These are phyloP conservation scores for Drosophila carrolli DNA, from an alignment of 1,140 invertebrate genomes.

Conservation along the genomic window DNA sequence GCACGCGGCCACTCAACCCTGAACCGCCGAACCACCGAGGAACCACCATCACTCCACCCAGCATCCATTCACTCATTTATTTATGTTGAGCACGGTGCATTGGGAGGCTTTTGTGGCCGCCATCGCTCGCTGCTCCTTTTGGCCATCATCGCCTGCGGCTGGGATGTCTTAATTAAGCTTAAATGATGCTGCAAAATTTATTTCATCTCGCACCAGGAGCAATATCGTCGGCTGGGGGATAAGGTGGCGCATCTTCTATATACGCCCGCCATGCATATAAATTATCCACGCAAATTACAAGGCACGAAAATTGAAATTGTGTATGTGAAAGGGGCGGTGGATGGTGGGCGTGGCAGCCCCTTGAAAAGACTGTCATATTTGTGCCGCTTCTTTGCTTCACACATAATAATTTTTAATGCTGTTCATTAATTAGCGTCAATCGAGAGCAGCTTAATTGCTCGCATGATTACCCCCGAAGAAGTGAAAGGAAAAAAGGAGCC, in stretches of 20 bases:
- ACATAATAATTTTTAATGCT: conserved; percentile 78
- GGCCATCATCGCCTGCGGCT: conserved; percentile 59
- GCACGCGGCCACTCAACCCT: conserved; percentile 45
- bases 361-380: conserved; percentile 60
- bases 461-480: conserved; percentile 54
- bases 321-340: conserved; percentile 17
- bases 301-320: conserved; percentile 76
- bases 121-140: conserved; percentile 25
- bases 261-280: conserved; percentile 75
- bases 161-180: conserved; percentile 80
- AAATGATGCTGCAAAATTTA: conserved; percentile 83
- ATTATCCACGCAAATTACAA: conserved; percentile 78
- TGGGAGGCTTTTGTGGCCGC: conserved; percentile 61
- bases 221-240: conserved; percentile 6
- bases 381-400: conserved; percentile 35
- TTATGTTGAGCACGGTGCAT: conserved; percentile 70
- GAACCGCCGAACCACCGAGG: conserved; percentile 7
- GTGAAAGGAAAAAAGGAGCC: conserved; percentile 8
- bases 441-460: conserved; percentile 58
- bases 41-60: conserved; percentile 42
- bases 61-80: conserved; percentile 72
- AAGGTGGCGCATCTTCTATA: conserved; percentile 64
- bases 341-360: conserved; percentile 4
- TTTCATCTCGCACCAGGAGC: conserved; percentile 74
- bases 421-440: conserved; percentile 74